Evolutionary conservation across 2,797 vertebrate species (phyloP).

Genomic region (Diglossa cyanea): DNA sequence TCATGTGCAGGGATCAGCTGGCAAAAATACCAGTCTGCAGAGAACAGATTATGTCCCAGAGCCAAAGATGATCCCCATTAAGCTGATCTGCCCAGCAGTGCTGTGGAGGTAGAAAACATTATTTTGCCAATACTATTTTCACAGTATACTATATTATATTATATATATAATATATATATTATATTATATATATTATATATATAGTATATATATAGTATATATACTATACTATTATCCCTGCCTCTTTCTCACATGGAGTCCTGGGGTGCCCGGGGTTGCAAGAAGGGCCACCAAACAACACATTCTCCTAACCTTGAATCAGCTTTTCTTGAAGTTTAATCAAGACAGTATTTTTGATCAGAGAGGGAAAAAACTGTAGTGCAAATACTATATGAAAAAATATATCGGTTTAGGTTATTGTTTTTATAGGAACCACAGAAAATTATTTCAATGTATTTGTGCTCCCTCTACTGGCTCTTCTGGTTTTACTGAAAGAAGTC

Average conservation of each 20-base stretch:
- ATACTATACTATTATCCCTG: too few relatives aligned
- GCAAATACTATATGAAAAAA: neutral
- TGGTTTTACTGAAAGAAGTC: neutral
- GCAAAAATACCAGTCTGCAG: neutral
- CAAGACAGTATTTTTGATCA: neutral
- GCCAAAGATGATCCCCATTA: neutral
- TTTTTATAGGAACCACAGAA: neutral
- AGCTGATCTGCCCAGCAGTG: neutral
- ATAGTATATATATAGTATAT: too few relatives aligned
- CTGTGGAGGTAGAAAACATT: neutral
- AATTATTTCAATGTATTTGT: constrained; percentile 25
- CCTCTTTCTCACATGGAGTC: neutral
- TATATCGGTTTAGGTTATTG: neutral
- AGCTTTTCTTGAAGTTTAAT: neutral
- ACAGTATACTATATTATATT: too few relatives aligned
- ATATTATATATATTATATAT: too few relatives aligned
- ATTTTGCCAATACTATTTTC: neutral
- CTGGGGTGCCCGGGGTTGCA: neutral
- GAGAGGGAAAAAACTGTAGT: neutral
- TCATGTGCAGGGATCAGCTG: rapidly evolving
- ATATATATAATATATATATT: too few relatives aligned
- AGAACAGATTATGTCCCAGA: neutral
- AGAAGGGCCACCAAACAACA: neutral
- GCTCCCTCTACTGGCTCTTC: constrained; percentile 58
- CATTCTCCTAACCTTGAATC: neutral